Evolutionary conservation across 2,113 vertebrate species (phyloP).

Genomic region (Triplophysa dalaica): DNA sequence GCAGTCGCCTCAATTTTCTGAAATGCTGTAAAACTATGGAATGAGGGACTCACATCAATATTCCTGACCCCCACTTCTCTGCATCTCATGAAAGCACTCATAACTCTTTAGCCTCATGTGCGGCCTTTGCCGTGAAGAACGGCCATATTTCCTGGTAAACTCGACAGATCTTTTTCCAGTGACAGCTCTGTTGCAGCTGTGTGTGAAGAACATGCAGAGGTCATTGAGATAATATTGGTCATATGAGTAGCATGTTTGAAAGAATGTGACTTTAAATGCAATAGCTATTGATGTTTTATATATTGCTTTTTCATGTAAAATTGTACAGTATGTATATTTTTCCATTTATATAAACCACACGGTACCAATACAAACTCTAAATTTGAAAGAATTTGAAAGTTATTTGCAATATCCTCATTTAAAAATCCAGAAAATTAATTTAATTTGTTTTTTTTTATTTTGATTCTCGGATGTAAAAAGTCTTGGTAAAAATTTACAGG

Average conservation of each 20-base stretch:
- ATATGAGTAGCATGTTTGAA: constrained; percentile 2
- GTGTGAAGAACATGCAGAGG: constrained; percentile 48
- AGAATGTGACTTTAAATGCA: constrained; percentile 1
- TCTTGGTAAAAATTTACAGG: too few relatives aligned
- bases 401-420: too few relatives aligned
- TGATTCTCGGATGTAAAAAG: too few relatives aligned
- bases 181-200: constrained; percentile 30
- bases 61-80: constrained; percentile 48
- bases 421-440: too few relatives aligned
- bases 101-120: constrained; percentile 37
- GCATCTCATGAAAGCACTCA: constrained; percentile 45
- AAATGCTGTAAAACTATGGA: neutral
- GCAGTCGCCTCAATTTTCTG: neutral
- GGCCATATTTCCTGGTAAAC: constrained; percentile 49
- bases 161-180: constrained; percentile 44
- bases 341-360: too few relatives aligned
- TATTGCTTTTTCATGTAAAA: too few relatives aligned
- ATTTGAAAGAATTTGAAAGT: too few relatives aligned
- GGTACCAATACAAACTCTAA: too few relatives aligned
- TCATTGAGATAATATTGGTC: constrained; percentile 16
- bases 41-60: constrained; percentile 36
- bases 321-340: neutral
- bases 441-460: too few relatives aligned
- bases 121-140: constrained; percentile 42
- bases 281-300: neutral